Evolutionary conservation across 2,113 vertebrate species (phyloP), one percentile per base, ranked within the genome.

Genomic region (Dromiciops gliroides): DNA sequence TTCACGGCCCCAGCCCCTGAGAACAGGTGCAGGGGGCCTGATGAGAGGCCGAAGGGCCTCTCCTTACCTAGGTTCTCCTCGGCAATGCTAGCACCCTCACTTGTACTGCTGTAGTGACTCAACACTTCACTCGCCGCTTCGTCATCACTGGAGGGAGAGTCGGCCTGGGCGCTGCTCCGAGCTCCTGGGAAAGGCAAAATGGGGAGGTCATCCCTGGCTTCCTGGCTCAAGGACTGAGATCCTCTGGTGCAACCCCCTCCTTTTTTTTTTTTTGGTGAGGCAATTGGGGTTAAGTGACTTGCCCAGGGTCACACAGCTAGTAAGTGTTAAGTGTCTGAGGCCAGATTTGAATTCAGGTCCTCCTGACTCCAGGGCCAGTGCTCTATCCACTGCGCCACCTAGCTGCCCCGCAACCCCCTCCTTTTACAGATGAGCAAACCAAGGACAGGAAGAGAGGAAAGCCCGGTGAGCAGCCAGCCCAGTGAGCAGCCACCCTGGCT

Each of bases 81-180:
- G 19, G 98, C 92, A 9, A 99, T 98, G 26, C 99, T 99, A 51
- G 99, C 95, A 8, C 97, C 98, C 93, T 99, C 99, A 19, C 99
- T 99, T 98, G 99, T 98, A 37, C 99, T 99, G 98, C 99, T 99
- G 97, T 97, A 99, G 98, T 99, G 99, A 97, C 99, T 99, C 95
- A 99, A 98, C 60, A 99, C 98, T 60, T 99, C 99, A 37, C 99
- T 99, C 24, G 97, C 98, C 25, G 99, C 98, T 92, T 99, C 99
- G 22, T 99, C 99, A 22, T 99, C 99, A 49, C 99, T 99, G 97
- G 98, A 98, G 23, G 98, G 99, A 0, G 99, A 99, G 91, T 99
- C 99, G 3, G 97, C 99, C 94, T 99, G 99, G 48, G 98, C 93
- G 50, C 99, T 99, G 96, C 99, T 99, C 93, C 95, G 99, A 48